Evolutionary conservation across 2,888 invertebrate genomes (phyloP), one percentile per base, ranked within the genome.

Genomic region (Tenthredo scrophulariae): DNA sequence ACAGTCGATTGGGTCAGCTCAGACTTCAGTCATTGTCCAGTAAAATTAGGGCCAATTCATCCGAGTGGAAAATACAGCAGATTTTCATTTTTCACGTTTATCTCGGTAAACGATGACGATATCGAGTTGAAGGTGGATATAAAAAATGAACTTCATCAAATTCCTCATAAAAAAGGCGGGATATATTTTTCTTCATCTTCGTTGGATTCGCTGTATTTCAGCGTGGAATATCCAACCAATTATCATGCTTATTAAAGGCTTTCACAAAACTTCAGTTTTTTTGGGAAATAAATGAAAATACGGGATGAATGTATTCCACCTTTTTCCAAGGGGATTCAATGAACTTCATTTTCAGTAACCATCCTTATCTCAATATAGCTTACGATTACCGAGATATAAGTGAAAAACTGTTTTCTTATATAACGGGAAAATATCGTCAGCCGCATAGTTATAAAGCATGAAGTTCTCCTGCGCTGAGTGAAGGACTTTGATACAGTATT

Each of bases 1-100:
- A 67, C 67, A 67, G 29, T 67, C 67, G 4, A 67, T 67, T 22
- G 62, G n/a, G 7, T 26, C 67, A 67, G 33, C 67, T 67, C 67
- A 29, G 26, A 26, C 26, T 26, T 13, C 26, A 22, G 10, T 29
- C 26, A 22, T 62, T 50, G n/a, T 54, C 54, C n/a, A 54, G 54
- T n/a, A 6, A n/a, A 54, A n/a, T 54, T 54, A n/a, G 7, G n/a
- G 7, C 54, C 7, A n/a, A 54, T 54, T 54, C 7, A n/a, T 7
- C n/a, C n/a, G n/a, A 54, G n/a, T n/a, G 54, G 54, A 7, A 54
- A n/a, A 7, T n/a, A n/a, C 5, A 54, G n/a, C 2, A 2, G n/a
- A n/a, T 54, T 54, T n/a, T n/a, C 54, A 6, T 54, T 54, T 7
- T 54, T 54, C 1, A n/a, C 54, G 18, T 54, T 6, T 54, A 54